Base-by-base conservation (phyloP, 2,888 invertebrate species). In the Mantis religiosa region DNA sequence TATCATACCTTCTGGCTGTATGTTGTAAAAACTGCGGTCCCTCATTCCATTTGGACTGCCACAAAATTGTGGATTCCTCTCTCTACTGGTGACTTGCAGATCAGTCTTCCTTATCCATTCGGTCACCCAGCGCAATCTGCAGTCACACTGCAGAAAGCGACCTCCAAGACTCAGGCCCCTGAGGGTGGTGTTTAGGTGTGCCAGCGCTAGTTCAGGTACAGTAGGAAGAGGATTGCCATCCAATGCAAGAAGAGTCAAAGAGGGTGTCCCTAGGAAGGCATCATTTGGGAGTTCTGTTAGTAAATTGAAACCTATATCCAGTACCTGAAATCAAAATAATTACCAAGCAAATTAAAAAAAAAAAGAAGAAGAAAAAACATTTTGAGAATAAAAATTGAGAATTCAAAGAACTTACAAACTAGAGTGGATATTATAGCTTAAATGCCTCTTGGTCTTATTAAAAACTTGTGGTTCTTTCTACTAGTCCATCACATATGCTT, bases 281-380 rank as follows among this genome's bases (percentile, higher is more conserved):
- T 97, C 95, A 87, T 95, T 93, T 15, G 98, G 98, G 91, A 98
- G 93, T 91, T 96, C 96, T 85, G 97, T 97, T 90, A 98, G 94
- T 91, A 98, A 95, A 94, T 98, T 98, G 93, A 98, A 98, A 87
- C 98, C 98, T 91, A 98, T 97, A 93, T 98, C 98, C 91, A 98
- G 94, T 15, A 98, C 98, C 95, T 95, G 92, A 12, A n/a, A 83
- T 71, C 3, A 20, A 71, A 71, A 20, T 1, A 34, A 6, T 34
- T 34, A 34, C 3, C 8, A 34, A 8, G 8, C 8, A n/a, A n/a
- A n/a, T n/a, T n/a, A n/a, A n/a, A n/a, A n/a, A n/a, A n/a, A n/a
- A n/a, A n/a, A n/a, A n/a, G n/a, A n/a, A n/a, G n/a, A n/a, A 7
- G 4, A 34, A 34, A 34, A 34, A 2, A 34, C 7, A 7, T 8